A percentile compares a stretch with the other conserved stretches of the same genome.
Conservation (phyloP, 1,140 invertebrate genomes). For the Tetraneura akinire region DNA sequence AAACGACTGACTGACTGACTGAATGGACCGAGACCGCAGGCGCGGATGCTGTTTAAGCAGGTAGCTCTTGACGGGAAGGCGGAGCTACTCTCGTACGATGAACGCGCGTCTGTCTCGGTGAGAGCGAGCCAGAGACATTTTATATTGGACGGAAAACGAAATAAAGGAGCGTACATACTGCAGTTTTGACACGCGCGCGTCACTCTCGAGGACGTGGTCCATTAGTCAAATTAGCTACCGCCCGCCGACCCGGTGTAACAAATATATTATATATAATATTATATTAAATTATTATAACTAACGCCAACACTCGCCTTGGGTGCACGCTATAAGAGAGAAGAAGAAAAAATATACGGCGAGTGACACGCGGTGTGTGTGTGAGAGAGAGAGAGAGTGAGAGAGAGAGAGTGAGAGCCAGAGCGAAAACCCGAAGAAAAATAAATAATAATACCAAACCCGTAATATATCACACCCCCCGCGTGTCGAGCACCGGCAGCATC, state of each 20-base stretch:
- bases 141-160: background rate
- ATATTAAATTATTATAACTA: too few species aligned
- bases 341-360: too few species aligned
- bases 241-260: conserved; percentile 19
- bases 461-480: conserved; percentile 49
- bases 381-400: too few species aligned
- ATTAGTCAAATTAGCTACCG: conserved; percentile 52
- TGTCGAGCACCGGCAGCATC: background rate
- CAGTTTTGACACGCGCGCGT: conserved; percentile 47
- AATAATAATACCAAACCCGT: conserved; percentile 20
- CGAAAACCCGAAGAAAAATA: background rate
- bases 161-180: conserved; percentile 23
- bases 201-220: conserved; percentile 34
- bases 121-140: background rate
- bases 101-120: background rate
- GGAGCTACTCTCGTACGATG: too few species aligned
- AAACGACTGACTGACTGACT: too few species aligned
- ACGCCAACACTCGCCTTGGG: conserved; percentile 48
- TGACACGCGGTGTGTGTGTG: too few species aligned
- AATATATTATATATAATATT: background rate
- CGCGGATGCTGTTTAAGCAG: background rate
- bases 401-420: too few species aligned
- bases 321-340: background rate
- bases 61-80: background rate
- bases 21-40: background rate